phyloP scores from a whole-genome alignment of 2,113 vertebrate genomes.

The Mobula hypostoma region DNA sequence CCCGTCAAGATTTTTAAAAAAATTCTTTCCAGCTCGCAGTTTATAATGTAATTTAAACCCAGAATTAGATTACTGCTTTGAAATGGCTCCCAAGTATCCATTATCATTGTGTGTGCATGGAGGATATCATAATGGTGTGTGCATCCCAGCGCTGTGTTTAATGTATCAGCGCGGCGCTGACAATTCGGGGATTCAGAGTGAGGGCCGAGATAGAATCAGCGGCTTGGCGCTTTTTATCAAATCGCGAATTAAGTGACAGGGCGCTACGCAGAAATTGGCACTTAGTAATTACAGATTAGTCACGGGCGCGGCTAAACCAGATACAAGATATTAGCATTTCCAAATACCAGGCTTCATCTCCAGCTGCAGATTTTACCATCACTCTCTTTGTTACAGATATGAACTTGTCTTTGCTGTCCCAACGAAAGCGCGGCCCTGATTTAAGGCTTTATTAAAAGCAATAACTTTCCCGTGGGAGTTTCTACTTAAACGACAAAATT shows the following conservation, averaged over 20 bases:
- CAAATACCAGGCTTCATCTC: constrained; percentile 32
- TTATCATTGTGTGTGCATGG: neutral
- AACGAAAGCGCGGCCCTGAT: neutral
- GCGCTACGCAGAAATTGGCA: neutral
- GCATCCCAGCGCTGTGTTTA: neutral
- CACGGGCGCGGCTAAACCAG: constrained; percentile 22
- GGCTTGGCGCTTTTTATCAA: constrained; percentile 20
- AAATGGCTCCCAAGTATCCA: constrained; percentile 30
- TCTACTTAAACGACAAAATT: constrained; percentile 12
- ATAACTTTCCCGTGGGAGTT: neutral
- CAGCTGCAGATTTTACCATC: constrained; percentile 28
- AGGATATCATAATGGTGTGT: constrained; percentile 7
- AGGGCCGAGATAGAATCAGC: constrained; percentile 13
- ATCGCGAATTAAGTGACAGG: constrained; percentile 21
- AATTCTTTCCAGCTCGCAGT: neutral
- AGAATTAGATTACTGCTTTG: constrained; percentile 26
- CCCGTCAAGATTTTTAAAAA: neutral
- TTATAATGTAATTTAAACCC: constrained; percentile 22
- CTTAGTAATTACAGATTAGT: constrained; percentile 37
- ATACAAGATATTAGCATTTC: constrained; percentile 36
- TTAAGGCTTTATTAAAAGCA: constrained; percentile 16
- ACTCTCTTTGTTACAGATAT: neutral
- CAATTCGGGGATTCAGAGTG: neutral
- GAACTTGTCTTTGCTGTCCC: neutral
- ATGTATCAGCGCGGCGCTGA: neutral